phyloP scores from a whole-genome alignment of 2,113 vertebrate species.

The Entelurus aequoreus region DNA sequence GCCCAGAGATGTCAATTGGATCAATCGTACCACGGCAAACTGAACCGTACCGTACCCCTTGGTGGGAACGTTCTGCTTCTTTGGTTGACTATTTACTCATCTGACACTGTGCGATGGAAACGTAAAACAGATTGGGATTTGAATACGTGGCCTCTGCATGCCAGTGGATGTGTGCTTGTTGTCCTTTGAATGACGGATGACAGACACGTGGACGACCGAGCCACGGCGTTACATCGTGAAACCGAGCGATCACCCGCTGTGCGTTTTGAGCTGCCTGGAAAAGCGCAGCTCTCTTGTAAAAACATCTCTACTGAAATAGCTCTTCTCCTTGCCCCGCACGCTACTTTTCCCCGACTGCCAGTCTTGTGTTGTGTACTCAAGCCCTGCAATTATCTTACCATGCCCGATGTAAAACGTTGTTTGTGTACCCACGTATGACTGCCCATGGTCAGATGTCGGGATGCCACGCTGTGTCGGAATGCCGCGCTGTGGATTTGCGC shows the following conservation, averaged over 20 bases:
- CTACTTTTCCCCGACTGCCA: conserved; percentile 35
- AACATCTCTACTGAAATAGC: conserved; percentile 44
- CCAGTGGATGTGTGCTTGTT: conserved; percentile 4
- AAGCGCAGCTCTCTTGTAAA: not conserved
- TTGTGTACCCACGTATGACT: conserved; percentile 45
- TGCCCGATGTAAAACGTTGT: conserved; percentile 46
- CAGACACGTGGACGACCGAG: conserved; percentile 49
- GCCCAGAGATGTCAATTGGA: too few species aligned
- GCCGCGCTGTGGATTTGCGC: conserved; percentile 34
- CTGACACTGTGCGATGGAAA: too few species aligned
- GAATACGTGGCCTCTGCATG: not conserved
- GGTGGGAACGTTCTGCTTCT: too few species aligned
- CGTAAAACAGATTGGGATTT: too few species aligned
- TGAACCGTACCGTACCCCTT: too few species aligned
- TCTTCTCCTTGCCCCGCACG: conserved; percentile 2
- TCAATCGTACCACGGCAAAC: too few species aligned
- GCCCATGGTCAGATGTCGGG: conserved; percentile 42
- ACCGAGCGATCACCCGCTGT: conserved; percentile 35
- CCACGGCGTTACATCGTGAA: conserved; percentile 40
- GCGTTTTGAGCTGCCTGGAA: conserved; percentile 25
- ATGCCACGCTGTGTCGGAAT: conserved; percentile 25
- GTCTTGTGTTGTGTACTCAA: conserved; percentile 38
- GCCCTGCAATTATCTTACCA: conserved; percentile 52
- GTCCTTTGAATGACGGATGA: conserved; percentile 27
- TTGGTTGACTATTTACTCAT: too few species aligned